These are phyloP conservation scores for Agrochola litura DNA, from an alignment of 2,888 invertebrate genomes.

Conservation along the genomic window DNA sequence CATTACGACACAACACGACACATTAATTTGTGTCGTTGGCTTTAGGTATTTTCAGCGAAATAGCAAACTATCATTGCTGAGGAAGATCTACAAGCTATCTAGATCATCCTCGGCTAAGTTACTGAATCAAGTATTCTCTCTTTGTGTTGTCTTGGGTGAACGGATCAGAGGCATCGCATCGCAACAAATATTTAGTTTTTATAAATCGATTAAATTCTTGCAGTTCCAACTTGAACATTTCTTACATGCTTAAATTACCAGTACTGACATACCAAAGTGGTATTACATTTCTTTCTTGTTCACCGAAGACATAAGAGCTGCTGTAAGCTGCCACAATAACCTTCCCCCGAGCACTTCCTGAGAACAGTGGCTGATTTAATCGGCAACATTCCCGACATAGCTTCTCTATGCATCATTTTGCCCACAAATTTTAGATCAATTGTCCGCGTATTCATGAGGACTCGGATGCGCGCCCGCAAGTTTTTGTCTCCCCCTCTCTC, in stretches of 20 bases:
- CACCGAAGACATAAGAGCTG: conserved; percentile 10
- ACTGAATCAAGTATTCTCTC: neutral
- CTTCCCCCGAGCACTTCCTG: neutral
- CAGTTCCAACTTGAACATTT: conserved; percentile 23
- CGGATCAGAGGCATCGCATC: conserved; percentile 1
- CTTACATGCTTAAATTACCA: conserved; percentile 44
- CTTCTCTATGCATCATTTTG: conserved; percentile 38
- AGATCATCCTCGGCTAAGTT: neutral
- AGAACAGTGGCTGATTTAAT: conserved; percentile 6
- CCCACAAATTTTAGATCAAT: conserved; percentile 44
- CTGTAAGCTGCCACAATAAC: neutral
- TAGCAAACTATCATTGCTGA: neutral
- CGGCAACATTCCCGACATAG: conserved; percentile 17
- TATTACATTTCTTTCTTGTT: conserved; percentile 27
- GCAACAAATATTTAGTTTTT: conserved; percentile 26
- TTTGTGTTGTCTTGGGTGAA: conserved; percentile 11
- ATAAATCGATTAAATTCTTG: conserved; percentile 31
- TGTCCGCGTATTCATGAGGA: conserved; percentile 41
- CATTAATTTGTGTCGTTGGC: too few relatives aligned
- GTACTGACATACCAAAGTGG: conserved; percentile 4
- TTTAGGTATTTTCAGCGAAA: neutral
- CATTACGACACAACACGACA: too few relatives aligned
- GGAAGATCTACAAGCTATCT: neutral
- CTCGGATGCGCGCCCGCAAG: conserved; percentile 32
- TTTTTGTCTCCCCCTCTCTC: conserved; percentile 48